phyloP scores from a whole-genome alignment of 1,140 invertebrate species.

The Zaprionus ghesquierei region DNA sequence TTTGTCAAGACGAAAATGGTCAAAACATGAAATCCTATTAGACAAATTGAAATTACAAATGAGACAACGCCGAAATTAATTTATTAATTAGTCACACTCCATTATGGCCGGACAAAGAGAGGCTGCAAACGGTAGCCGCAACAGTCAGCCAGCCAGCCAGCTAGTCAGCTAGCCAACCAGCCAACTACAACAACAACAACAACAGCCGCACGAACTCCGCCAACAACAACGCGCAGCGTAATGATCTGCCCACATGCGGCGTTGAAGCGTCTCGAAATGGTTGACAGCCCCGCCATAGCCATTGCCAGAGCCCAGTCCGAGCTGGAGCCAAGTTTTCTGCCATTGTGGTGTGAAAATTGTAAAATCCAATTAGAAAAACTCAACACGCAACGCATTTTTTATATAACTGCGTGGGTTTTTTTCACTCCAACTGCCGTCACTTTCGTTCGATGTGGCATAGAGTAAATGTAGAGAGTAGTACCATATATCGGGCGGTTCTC shows the following conservation, averaged over 20 bases:
- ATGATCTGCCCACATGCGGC: constrained; percentile 69
- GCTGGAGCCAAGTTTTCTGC: constrained; percentile 30
- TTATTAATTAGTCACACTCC: constrained; percentile 80
- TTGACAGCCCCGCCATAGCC: constrained; percentile 24
- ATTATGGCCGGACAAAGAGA: constrained; percentile 71
- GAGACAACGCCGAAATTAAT: constrained; percentile 78
- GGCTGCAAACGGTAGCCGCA: constrained; percentile 42
- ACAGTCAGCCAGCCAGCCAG: constrained; percentile 18
- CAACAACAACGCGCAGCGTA: constrained; percentile 30
- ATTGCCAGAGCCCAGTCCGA: constrained; percentile 2
- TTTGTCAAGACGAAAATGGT: constrained; percentile 68
- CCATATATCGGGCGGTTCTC: neutral
- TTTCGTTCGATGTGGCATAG: neutral
- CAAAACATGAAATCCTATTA: constrained; percentile 81
- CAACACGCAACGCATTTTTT: constrained; percentile 51
- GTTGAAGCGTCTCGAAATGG: constrained; percentile 46
- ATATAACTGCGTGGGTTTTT: constrained; percentile 39
- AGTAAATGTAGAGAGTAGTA: neutral
- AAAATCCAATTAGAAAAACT: constrained; percentile 46
- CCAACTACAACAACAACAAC: constrained; percentile 19
- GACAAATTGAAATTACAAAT: constrained; percentile 81
- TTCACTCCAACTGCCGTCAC: neutral
- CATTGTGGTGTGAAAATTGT: constrained; percentile 41
- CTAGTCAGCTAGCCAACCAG: constrained; percentile 5
- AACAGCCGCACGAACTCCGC: constrained; percentile 11